These are phyloP conservation scores for Catocala fraxini DNA, from an alignment of 2,888 invertebrate species.

Conservation along the genomic window DNA sequence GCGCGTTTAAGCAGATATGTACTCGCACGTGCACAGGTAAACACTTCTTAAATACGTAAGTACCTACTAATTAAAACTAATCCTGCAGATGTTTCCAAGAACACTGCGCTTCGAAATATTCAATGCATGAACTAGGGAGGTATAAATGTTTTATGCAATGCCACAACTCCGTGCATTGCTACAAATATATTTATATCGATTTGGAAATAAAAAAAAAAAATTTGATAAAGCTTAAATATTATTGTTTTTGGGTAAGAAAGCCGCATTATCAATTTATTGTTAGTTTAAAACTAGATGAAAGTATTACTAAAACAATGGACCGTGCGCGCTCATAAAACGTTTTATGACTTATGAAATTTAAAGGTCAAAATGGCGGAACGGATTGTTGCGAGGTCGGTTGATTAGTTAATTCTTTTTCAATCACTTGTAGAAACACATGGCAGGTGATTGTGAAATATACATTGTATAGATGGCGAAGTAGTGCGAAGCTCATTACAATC, in stretches of 20 bases:
- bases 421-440: constrained; percentile 35
- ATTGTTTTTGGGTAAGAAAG: neutral
- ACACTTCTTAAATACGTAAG: constrained; percentile 17
- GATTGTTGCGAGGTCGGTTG: constrained; percentile 48
- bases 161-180: constrained; percentile 14
- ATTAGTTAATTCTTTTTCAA: constrained; percentile 42
- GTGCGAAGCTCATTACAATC: neutral
- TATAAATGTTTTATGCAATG: constrained; percentile 30
- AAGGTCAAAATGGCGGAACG: constrained; percentile 53
- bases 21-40: constrained; percentile 28
- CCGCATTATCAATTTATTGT: neutral
- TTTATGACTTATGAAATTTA: constrained; percentile 50
- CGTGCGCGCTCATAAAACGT: constrained; percentile 35
- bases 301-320: constrained; percentile 41
- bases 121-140: constrained; percentile 6
- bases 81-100: constrained; percentile 31
- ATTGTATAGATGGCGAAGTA: neutral
- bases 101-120: constrained; percentile 14
- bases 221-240: neutral
- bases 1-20: constrained; percentile 48
- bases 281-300: constrained; percentile 18
- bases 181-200: constrained; percentile 22
- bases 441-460: constrained; percentile 2
- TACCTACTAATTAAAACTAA: constrained; percentile 26
- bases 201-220: constrained; percentile 19